phyloP scores from a whole-genome alignment of 2,113 vertebrate species.

The Anas platyrhynchos region DNA sequence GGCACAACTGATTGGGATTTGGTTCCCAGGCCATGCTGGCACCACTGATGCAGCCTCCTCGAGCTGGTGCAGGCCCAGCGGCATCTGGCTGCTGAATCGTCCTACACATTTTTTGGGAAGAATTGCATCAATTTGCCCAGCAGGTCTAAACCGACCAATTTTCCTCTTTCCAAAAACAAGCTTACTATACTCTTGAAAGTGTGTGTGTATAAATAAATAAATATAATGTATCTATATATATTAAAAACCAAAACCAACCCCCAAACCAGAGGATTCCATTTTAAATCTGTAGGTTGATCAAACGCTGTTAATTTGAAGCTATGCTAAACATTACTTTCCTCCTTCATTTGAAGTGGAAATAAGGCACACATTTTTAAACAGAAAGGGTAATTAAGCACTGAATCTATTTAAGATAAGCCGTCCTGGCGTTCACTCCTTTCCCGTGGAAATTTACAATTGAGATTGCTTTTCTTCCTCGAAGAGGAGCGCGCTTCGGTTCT shows the following conservation, averaged over 20 bases:
- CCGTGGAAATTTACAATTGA: slow-evolving; percentile 56
- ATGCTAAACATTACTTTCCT: slow-evolving; percentile 52
- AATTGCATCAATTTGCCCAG: neutral
- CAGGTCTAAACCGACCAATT: neutral
- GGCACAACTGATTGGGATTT: no score
- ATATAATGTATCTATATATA: no score
- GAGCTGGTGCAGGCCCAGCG: no score
- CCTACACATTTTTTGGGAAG: no score
- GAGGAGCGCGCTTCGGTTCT: neutral
- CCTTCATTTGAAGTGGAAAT: slow-evolving; percentile 66
- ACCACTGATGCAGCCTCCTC: no score
- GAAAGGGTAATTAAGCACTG: slow-evolving; percentile 70
- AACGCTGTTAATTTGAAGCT: slow-evolving; percentile 54
- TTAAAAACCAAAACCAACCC: neutral
- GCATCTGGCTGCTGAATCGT: no score
- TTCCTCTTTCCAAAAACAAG: neutral
- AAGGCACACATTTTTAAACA: slow-evolving; percentile 66
- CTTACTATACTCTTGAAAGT: neutral
- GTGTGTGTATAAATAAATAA: no score
- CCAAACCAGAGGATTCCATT: neutral
- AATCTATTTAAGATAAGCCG: slow-evolving; percentile 63
- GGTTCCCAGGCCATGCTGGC: no score
- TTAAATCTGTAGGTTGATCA: slow-evolving; percentile 22
- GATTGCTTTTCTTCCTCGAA: slow-evolving; percentile 43
- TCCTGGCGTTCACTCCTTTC: slow-evolving; percentile 19